Percentiles rank a stretch among this genome's conserved stretches.
These are phyloP conservation scores for Ennomos erosarius DNA, from an alignment of 2,888 invertebrate genomes.

Conservation along the genomic window DNA sequence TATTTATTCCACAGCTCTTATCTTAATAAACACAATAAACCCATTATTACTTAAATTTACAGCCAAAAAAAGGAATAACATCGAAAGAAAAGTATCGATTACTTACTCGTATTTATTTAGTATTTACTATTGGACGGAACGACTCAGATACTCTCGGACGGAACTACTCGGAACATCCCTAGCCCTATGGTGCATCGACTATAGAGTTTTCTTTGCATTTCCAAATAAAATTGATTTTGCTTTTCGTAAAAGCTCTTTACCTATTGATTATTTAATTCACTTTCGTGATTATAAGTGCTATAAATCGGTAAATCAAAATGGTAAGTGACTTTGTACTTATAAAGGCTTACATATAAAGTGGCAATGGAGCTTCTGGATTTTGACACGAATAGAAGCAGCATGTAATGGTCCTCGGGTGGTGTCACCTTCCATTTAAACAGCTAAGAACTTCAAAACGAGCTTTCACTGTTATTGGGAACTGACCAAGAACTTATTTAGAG, in stretches of 20 bases:
- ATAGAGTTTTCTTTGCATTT: slow-evolving; percentile 49
- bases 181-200: too few relatives aligned
- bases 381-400: slow-evolving; percentile 12
- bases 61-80: too few relatives aligned
- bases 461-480: not conserved
- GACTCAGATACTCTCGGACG: too few relatives aligned
- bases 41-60: too few relatives aligned
- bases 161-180: too few relatives aligned
- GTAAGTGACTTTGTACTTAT: slow-evolving; percentile 38
- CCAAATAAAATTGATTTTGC: slow-evolving; percentile 47
- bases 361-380: slow-evolving; percentile 24
- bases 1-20: too few relatives aligned
- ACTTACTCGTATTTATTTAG: too few relatives aligned
- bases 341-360: slow-evolving; percentile 19
- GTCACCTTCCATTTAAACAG: not conserved
- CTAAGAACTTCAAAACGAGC: not conserved
- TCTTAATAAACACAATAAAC: too few relatives aligned
- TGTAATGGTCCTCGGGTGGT: slow-evolving; percentile 1
- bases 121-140: too few relatives aligned
- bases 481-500: slow-evolving; percentile 3
- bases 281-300: slow-evolving; percentile 22
- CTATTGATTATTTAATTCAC: slow-evolving; percentile 6
- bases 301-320: slow-evolving; percentile 44
- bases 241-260: slow-evolving; percentile 36
- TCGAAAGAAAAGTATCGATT: too few relatives aligned